Base-by-base conservation (phyloP, 2,888 invertebrate genomes). In the Coremacera marginata region DNA sequence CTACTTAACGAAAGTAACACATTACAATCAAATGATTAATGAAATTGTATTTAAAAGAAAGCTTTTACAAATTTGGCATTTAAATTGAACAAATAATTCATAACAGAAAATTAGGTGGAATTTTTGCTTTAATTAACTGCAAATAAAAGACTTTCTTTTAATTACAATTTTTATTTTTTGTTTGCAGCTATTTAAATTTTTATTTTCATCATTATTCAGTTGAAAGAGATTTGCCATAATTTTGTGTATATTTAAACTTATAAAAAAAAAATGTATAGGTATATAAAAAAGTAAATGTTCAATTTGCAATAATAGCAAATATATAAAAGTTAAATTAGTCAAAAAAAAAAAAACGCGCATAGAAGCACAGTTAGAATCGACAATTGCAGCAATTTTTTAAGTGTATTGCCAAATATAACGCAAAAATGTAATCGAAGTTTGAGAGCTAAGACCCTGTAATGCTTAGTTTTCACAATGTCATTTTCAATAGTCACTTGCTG, bases 141-240 rank as follows among this genome's bases (percentile, higher is more conserved):
- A 70, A 70, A 70, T 52, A 70, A 70, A 70, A 52, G 52, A 70
- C 52, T 70, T 70, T 55, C 70, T 71, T 71, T 57, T 60, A 71
- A 71, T 34, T 71, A 71, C 71, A 71, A 71, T 71, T 71, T 71
- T 9, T 37, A 4, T 65, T 31, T n/a, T 65, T 34, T n/a, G n/a
- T n/a, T n/a, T n/a, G n/a, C n/a, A 60, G 11, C 27, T 27, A 19
- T 27, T 60, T 22, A 60, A 22, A 27, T 71, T 60, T 34, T 71
- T 71, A 31, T 60, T 60, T 19, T 60, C 22, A 37, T 22, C 37
- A 57, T 60, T 71, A 57, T 68, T 68, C 49, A 68, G 71, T 70
- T 70, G 31, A 60, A 60, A 60, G 44, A 60, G 60, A 16, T 71
- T 57, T 37, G 14, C 22, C 34, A 57, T 71, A 37, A 34, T 51